Base-by-base conservation (phyloP, 2,113 vertebrate genomes). In the Cromileptes altivelis region DNA sequence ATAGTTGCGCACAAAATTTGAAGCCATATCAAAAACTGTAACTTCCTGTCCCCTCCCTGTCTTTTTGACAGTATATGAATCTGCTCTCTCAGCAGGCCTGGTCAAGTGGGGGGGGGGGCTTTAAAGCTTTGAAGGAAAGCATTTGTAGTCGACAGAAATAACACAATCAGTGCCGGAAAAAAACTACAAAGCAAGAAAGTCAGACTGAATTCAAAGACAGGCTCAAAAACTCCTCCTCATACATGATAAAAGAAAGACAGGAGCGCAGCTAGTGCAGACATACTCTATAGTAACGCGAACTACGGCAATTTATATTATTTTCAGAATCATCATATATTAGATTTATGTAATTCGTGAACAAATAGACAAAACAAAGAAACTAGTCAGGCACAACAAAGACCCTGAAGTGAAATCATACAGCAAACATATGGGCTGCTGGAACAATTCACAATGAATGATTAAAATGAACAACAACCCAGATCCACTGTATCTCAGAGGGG, bases 241-340 rank as follows among this genome's bases (percentile, higher is more conserved):
- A 89, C 71, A 64, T 74, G 76, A 88, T 75, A 49, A 65, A 80
- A n/a, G 13, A 57, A 15, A 68, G 79, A 76, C 64, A 74, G 56
- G 81, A 70, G 71, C 47, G 68, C 78, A 81, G 81, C 60, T 75
- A 78, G 58, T 84, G 75, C 53, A 70, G 57, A 76, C 78, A 78
- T 21, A 86, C 71, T 53, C 85, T 23, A 74, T 33, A 25, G 69
- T 52, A 73, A 73, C 12, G 13, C 68, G 27, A 70, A 75, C 67
- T 78, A 92, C 37, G 67, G 67, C 42, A 68, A 77, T 86, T 89
- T 80, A 89, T 86, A 85, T 78, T 85, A 91, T 77, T 88, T 81
- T 87, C 78, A 73, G 61, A 79, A 74, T 85, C 40, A 80, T 85
- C 49, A 77, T 85, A 88, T 81, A 86, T 90, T 88, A 82, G 67